Conservation (phyloP, 2,113 vertebrate species). For the Notothenia coriiceps region DNA sequence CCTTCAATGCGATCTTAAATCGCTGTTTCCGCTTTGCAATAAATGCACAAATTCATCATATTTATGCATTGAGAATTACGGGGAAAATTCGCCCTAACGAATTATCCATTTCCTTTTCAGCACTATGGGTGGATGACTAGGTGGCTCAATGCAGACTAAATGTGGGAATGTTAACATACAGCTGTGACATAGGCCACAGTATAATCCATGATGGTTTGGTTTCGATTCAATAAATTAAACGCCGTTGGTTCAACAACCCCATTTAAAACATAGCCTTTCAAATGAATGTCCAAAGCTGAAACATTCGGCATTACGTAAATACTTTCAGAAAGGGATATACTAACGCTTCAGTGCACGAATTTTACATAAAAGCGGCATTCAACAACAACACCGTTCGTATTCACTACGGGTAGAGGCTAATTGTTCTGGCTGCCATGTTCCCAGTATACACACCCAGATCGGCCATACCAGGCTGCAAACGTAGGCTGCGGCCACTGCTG, state of each 20-base stretch:
- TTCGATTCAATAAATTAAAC: slow-evolving; percentile 39
- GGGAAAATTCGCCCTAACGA: not conserved
- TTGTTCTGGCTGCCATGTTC: slow-evolving; percentile 40
- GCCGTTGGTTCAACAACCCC: not conserved
- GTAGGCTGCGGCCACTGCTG: slow-evolving; percentile 51
- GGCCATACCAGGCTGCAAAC: slow-evolving; percentile 24
- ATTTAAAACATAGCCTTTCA: not conserved
- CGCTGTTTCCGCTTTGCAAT: not conserved
- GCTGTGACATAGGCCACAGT: not conserved
- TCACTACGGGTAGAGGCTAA: not conserved
- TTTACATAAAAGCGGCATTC: not conserved
- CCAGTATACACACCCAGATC: slow-evolving; percentile 47
- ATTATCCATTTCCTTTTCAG: not conserved
- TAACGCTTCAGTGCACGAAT: not conserved
- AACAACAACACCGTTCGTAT: slow-evolving; percentile 3
- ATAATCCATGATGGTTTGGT: slow-evolving; percentile 22
- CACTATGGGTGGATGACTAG: not conserved
- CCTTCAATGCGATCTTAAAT: not conserved
- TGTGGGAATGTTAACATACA: slow-evolving; percentile 30
- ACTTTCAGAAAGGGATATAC: slow-evolving; percentile 1
- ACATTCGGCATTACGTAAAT: slow-evolving; percentile 18
- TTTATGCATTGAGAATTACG: not conserved
- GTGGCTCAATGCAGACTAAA: not conserved
- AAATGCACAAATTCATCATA: not conserved
- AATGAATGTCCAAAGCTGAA: not conserved